These are phyloP conservation scores for Aphelenchoides avenae DNA, from an alignment of 1,140 invertebrate genomes.

Conservation along the genomic window DNA sequence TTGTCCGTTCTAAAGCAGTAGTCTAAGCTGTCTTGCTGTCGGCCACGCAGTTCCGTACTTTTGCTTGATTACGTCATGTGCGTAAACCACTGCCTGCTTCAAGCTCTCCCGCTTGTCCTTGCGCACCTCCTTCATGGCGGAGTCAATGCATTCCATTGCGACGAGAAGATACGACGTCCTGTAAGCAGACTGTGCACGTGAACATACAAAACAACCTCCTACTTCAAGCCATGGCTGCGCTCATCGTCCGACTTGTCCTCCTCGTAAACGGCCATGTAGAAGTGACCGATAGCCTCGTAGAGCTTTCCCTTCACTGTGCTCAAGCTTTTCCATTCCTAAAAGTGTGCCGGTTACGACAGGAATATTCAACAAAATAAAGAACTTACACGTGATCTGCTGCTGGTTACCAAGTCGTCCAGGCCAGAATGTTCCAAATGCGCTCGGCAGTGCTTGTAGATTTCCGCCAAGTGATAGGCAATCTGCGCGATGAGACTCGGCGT, in stretches of 20 bases:
- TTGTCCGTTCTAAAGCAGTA: constrained; percentile 67
- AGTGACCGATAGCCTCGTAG: constrained; percentile 66
- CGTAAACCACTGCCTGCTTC: constrained; percentile 72
- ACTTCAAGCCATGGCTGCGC: constrained; percentile 15
- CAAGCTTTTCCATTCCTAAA: constrained; percentile 65
- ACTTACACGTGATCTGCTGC: constrained; percentile 71
- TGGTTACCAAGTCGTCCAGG: constrained; percentile 68
- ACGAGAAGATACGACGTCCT: constrained; percentile 65
- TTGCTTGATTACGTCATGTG: constrained; percentile 79
- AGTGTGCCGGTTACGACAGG: background rate
- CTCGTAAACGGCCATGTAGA: constrained; percentile 80
- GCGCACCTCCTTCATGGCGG: constrained; percentile 74
- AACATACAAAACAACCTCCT: constrained; percentile 3
- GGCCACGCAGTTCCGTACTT: constrained; percentile 62
- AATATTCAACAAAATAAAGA: constrained; percentile 11
- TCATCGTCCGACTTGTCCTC: constrained; percentile 79
- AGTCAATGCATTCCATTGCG: constrained; percentile 74
- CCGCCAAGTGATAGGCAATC: constrained; percentile 60
- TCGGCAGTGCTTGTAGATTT: constrained; percentile 12
- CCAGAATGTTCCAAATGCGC: constrained; percentile 55
- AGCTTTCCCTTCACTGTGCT: constrained; percentile 61
- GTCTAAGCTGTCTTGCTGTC: no score
- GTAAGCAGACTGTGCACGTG: constrained; percentile 45
- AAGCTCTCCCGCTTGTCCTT: constrained; percentile 65
- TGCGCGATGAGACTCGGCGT: constrained; percentile 85